Evolutionary conservation across 2,888 invertebrate species (phyloP).

Genomic region (Eledone cirrhosa): DNA sequence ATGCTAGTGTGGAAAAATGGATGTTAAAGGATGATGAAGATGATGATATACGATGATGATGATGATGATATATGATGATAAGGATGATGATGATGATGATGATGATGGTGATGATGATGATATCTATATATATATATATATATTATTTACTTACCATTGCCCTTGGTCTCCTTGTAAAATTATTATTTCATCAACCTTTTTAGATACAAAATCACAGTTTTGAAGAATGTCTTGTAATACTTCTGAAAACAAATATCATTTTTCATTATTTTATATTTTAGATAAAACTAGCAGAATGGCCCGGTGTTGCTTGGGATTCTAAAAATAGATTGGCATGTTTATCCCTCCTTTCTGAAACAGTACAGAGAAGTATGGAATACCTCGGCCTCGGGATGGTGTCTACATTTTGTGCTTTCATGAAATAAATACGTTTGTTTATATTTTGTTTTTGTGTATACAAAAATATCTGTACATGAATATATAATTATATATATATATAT

Average conservation of each 20-base stretch:
- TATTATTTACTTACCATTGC: conserved; percentile 55
- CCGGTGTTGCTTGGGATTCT: too few relatives aligned
- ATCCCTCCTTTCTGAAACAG: neutral
- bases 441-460: neutral
- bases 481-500: conserved; percentile 16
- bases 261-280: too few relatives aligned
- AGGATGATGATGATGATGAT: too few relatives aligned
- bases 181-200: conserved; percentile 60
- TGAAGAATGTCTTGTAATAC: conserved; percentile 63
- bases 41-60: too few relatives aligned
- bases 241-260: conserved; percentile 57
- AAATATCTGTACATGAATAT: neutral
- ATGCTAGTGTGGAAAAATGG: too few relatives aligned
- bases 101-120: too few relatives aligned
- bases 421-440: too few relatives aligned
- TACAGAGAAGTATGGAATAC: neutral
- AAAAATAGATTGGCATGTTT: conserved; percentile 1
- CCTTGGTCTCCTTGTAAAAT: conserved; percentile 64
- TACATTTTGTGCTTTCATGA: too few relatives aligned
- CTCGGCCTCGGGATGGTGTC: too few relatives aligned
- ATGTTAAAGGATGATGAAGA: too few relatives aligned
- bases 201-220: conserved; percentile 58
- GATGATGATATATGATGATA: too few relatives aligned
- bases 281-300: too few relatives aligned
- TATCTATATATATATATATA: neutral